Conservation (phyloP, 2,797 vertebrate genomes). For the Callimico goeldii region DNA sequence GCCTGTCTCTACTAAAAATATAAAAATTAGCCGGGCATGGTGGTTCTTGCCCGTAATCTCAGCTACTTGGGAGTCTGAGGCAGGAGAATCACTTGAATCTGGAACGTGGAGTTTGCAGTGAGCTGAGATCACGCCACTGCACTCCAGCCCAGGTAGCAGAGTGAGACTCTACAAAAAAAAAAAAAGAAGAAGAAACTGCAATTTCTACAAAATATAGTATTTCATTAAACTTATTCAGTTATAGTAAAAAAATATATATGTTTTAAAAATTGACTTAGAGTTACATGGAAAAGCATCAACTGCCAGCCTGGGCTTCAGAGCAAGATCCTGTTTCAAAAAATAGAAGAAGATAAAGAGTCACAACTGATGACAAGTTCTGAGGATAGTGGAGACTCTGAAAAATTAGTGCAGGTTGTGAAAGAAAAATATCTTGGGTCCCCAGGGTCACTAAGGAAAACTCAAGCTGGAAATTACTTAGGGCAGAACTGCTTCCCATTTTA, state of each 20-base stretch:
- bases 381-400: not conserved
- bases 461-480: not conserved
- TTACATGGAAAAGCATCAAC: not conserved
- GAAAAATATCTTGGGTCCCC: not conserved
- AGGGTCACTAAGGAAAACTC: not conserved
- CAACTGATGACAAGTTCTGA: not conserved
- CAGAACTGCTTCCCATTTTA: not conserved
- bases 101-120: not conserved
- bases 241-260: not conserved
- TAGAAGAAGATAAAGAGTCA: not conserved
- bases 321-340: not conserved
- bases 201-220: not conserved
- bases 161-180: not conserved
- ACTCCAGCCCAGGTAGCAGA: not conserved
- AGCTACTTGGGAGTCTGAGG: not conserved
- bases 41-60: not conserved
- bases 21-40: not conserved
- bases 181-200: not conserved
- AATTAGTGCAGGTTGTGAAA: not conserved
- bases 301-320: not conserved
- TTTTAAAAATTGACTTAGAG: not conserved
- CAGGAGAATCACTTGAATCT: not conserved
- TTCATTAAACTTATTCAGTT: not conserved
- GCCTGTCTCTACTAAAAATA: not conserved
- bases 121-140: not conserved